These are phyloP conservation scores for Syngnathus floridae DNA, from an alignment of 2,113 vertebrate genomes.

Conservation along the genomic window DNA sequence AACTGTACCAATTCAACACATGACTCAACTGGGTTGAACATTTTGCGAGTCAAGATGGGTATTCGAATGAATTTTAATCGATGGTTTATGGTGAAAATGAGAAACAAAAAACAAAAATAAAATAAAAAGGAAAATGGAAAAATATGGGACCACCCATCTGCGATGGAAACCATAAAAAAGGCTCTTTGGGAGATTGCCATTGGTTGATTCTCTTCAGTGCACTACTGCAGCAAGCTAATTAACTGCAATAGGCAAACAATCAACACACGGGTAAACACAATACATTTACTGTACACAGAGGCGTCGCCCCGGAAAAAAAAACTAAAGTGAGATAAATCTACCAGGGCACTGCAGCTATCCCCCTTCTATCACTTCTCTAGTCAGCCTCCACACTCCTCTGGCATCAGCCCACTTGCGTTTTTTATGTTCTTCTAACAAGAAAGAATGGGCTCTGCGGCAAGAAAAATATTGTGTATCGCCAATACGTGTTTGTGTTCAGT, in stretches of 20 bases:
- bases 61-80: no score
- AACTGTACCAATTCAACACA: no score
- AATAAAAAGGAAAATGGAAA: not conserved
- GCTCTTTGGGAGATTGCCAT: not conserved
- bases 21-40: no score
- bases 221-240: constrained; percentile 6
- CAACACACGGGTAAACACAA: constrained; percentile 1
- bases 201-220: not conserved
- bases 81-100: not conserved
- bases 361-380: constrained; percentile 11
- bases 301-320: constrained; percentile 14
- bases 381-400: constrained; percentile 9
- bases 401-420: constrained; percentile 33
- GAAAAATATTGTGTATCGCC: constrained; percentile 12
- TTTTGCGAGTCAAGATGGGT: no score
- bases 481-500: constrained; percentile 10
- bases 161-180: not conserved
- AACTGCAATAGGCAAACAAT: constrained; percentile 13
- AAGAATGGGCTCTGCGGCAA: constrained; percentile 40
- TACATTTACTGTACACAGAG: constrained; percentile 9
- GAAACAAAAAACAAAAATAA: not conserved
- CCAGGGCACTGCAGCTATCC: constrained; percentile 24
- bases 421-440: constrained; percentile 45
- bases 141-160: not conserved
- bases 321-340: constrained; percentile 43